Evolutionary conservation across 2,797 vertebrate species (phyloP).

Genomic region (Hypotaenidia okinawae): DNA sequence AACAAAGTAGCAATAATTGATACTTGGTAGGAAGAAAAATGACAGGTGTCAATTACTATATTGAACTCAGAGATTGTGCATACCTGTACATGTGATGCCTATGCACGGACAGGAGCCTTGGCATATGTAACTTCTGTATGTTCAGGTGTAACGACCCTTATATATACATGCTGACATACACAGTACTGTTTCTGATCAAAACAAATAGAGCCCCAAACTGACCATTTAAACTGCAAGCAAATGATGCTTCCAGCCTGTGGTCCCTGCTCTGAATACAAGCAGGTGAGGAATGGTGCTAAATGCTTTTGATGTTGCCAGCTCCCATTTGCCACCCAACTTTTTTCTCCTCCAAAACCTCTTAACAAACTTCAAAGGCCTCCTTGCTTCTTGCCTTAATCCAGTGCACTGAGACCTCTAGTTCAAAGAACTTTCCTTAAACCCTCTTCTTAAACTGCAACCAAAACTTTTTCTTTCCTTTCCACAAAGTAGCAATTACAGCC

Average conservation of each 20-base stretch:
- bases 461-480: slow-evolving; percentile 92
- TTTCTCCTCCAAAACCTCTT: slow-evolving; percentile 91
- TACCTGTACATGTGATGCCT: neutral
- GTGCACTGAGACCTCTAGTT: slow-evolving; percentile 94
- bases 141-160: neutral
- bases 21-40: neutral
- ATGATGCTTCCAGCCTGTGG: slow-evolving; percentile 64
- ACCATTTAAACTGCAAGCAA: slow-evolving; percentile 35
- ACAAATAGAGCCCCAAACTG: neutral
- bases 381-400: slow-evolving; percentile 94
- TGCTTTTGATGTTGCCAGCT: slow-evolving; percentile 92
- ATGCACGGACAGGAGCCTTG: neutral
- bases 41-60: neutral
- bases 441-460: slow-evolving; percentile 89
- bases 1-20: neutral
- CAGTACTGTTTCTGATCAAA: neutral
- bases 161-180: neutral
- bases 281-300: slow-evolving; percentile 89
- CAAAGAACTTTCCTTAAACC: slow-evolving; percentile 91
- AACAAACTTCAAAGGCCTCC: slow-evolving; percentile 94
- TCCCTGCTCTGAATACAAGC: slow-evolving; percentile 82
- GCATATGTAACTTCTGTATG: neutral
- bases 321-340: slow-evolving; percentile 93
- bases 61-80: neutral
- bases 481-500: slow-evolving; percentile 97